Conservation (phyloP, 2,888 invertebrate species). For the Lasioglossum figueresi region DNA sequence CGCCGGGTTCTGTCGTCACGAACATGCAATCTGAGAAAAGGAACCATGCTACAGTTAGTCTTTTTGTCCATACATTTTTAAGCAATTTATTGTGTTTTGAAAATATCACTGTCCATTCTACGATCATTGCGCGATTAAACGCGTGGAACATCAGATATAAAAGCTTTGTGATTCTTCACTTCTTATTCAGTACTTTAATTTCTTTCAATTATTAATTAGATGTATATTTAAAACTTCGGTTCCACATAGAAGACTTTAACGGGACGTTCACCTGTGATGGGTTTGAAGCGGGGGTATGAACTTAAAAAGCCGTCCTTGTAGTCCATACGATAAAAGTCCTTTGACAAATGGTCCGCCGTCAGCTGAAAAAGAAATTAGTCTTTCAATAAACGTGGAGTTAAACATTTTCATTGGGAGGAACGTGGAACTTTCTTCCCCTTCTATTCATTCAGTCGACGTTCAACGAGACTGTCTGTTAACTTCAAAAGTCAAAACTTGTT, state of each 20-base stretch:
- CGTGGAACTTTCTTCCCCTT: background rate
- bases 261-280: slow-evolving; percentile 53
- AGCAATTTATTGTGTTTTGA: background rate
- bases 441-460: background rate
- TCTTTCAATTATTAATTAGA: background rate
- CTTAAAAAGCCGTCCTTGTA: slow-evolving; percentile 31
- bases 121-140: too few species aligned
- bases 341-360: slow-evolving; percentile 38
- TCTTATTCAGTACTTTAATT: background rate
- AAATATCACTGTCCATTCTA: background rate
- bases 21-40: slow-evolving; percentile 91
- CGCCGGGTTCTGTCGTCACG: slow-evolving; percentile 92
- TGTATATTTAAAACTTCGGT: background rate
- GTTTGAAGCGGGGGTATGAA: slow-evolving; percentile 47
- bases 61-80: too few species aligned
- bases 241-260: background rate
- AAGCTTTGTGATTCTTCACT: background rate
- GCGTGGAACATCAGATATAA: background rate
- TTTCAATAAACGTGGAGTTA: background rate
- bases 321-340: slow-evolving; percentile 45
- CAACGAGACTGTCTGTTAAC: background rate
- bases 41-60: background rate
- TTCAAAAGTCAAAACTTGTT: background rate
- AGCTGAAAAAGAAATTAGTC: slow-evolving; percentile 23
- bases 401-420: background rate